Evolutionary conservation across 2,888 invertebrate genomes (phyloP).

Genomic region (Aphidius colemani): DNA sequence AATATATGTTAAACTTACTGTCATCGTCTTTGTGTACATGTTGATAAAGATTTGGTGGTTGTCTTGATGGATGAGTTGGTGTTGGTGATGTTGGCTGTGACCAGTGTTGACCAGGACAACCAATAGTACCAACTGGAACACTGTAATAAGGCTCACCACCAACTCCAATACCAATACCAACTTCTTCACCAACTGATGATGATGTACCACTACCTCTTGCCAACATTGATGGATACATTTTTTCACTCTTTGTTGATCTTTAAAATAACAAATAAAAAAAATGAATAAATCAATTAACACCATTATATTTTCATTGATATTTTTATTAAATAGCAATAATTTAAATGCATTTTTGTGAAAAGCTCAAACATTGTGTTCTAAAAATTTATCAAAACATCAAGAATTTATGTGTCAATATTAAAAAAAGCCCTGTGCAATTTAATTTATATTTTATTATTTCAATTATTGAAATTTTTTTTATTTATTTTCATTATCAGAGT

Average conservation of each 20-base stretch:
- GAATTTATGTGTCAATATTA: too few species aligned
- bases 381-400: too few species aligned
- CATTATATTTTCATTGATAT: not conserved
- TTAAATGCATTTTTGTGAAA: not conserved
- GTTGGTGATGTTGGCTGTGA: conserved; percentile 79
- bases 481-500: too few species aligned
- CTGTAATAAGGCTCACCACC: conserved; percentile 88
- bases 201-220: conserved; percentile 67
- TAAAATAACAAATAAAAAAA: conserved; percentile 12
- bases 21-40: conserved; percentile 71
- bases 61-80: conserved; percentile 66
- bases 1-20: conserved; percentile 62
- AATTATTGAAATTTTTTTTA: not conserved
- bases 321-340: not conserved
- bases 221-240: conserved; percentile 90
- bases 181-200: conserved; percentile 54
- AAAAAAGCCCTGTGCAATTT: too few species aligned
- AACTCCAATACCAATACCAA: conserved; percentile 67
- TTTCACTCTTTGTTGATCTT: conserved; percentile 94
- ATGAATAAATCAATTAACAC: not conserved
- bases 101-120: conserved; percentile 64
- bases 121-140: conserved; percentile 70
- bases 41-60: conserved; percentile 63
- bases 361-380: conserved; percentile 3
- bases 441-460: not conserved